phyloP scores from a whole-genome alignment of 2,113 vertebrate genomes.

The Pseudorasbora parva region DNA sequence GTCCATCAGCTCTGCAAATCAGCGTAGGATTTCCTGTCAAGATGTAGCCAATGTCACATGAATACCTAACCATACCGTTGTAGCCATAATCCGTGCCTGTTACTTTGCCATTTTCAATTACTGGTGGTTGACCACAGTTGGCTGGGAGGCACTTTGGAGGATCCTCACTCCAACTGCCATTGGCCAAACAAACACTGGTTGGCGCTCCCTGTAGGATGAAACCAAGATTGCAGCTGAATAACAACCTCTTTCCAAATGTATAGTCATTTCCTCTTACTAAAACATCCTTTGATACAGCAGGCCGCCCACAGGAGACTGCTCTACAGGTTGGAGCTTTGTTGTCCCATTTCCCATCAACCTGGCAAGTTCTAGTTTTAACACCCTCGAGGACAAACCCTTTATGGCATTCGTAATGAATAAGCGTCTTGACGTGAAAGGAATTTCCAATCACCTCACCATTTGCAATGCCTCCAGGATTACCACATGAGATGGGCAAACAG shows the following conservation, averaged over 20 bases:
- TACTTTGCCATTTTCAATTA: slow-evolving; percentile 75
- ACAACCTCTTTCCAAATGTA: slow-evolving; percentile 75
- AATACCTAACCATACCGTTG: slow-evolving; percentile 80
- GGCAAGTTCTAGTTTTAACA: slow-evolving; percentile 78
- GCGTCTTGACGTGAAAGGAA: slow-evolving; percentile 76
- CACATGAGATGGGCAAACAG: slow-evolving; percentile 80
- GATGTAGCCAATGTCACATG: slow-evolving; percentile 83
- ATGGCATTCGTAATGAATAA: slow-evolving; percentile 82
- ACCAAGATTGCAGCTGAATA: slow-evolving; percentile 83
- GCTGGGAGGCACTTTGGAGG: slow-evolving; percentile 77
- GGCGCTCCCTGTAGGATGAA: slow-evolving; percentile 81
- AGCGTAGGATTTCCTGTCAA: slow-evolving; percentile 74
- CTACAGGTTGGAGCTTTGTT: slow-evolving; percentile 82
- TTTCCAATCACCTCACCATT: slow-evolving; percentile 79
- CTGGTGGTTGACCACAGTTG: slow-evolving; percentile 74
- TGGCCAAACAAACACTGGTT: slow-evolving; percentile 82
- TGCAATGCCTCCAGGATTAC: slow-evolving; percentile 72
- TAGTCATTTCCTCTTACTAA: slow-evolving; percentile 78
- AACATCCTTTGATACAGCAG: slow-evolving; percentile 73
- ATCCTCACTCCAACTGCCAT: slow-evolving; percentile 87
- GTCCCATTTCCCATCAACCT: slow-evolving; percentile 83
- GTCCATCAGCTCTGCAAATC: slow-evolving; percentile 83
- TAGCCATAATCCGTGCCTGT: slow-evolving; percentile 81
- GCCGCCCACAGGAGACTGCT: slow-evolving; percentile 83
- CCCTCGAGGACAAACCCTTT: slow-evolving; percentile 86